Evolutionary conservation across 64 coral and sea anemone species (phyloP).

Genomic region (Dendrophyllia cribrosa): DNA sequence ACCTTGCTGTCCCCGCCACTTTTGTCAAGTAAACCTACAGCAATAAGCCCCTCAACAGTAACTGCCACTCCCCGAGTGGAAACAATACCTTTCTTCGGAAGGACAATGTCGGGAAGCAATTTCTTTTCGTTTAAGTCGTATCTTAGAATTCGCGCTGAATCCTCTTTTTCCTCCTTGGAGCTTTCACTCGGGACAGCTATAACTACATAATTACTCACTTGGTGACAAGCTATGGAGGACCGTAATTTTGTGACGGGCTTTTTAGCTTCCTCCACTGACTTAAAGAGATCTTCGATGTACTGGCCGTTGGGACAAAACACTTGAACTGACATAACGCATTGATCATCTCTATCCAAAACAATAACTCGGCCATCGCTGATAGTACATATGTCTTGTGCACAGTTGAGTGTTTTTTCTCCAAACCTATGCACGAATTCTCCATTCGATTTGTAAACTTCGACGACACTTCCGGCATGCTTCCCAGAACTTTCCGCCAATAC

Average conservation of each 20-base stretch:
- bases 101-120: neutral
- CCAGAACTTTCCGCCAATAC: neutral
- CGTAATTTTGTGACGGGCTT: neutral
- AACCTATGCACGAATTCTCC: neutral
- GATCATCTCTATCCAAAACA: neutral
- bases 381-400: neutral
- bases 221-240: neutral
- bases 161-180: neutral
- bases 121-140: neutral
- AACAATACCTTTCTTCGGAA: neutral
- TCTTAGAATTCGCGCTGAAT: neutral
- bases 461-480: neutral
- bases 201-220: neutral
- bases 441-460: neutral
- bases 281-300: neutral
- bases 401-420: neutral
- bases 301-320: neutral
- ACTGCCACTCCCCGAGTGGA: conserved; percentile 15
- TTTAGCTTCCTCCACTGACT: neutral
- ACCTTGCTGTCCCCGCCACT: neutral
- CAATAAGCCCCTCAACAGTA: neutral
- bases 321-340: neutral
- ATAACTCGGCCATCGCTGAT: neutral
- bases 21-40: neutral
- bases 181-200: neutral